Evolutionary conservation across 2,797 vertebrate species (phyloP).

Genomic region (Argya squamiceps): DNA sequence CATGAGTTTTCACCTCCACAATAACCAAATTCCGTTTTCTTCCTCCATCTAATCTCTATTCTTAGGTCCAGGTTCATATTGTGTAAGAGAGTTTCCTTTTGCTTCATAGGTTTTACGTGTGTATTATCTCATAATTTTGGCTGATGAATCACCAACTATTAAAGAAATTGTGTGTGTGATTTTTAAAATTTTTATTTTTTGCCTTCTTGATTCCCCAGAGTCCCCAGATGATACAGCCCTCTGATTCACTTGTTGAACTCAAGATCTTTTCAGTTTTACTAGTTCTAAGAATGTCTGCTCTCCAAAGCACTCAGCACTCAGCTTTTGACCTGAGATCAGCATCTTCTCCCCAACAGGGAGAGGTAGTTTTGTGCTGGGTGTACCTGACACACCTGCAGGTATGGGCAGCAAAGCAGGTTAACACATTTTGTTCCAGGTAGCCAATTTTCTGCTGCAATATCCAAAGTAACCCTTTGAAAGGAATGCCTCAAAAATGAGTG

Average conservation of each 20-base stretch:
- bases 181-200: neutral
- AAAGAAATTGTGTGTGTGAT: neutral
- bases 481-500: neutral
- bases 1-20: neutral
- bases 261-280: neutral
- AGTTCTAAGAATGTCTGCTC: neutral
- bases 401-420: neutral
- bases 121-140: neutral
- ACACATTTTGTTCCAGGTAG: neutral
- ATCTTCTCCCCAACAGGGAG: neutral
- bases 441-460: neutral
- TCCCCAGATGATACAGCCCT: neutral
- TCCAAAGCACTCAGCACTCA: neutral
- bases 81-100: neutral
- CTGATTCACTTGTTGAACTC: neutral
- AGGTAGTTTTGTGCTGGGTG: neutral
- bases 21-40: neutral
- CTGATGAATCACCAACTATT: neutral
- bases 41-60: neutral
- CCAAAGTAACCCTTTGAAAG: neutral
- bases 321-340: neutral
- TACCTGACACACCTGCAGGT: neutral
- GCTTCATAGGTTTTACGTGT: neutral
- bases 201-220: neutral
- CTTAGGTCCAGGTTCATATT: neutral